phyloP scores from a whole-genome alignment of 2,113 vertebrate species.

The Cavia porcellus region DNA sequence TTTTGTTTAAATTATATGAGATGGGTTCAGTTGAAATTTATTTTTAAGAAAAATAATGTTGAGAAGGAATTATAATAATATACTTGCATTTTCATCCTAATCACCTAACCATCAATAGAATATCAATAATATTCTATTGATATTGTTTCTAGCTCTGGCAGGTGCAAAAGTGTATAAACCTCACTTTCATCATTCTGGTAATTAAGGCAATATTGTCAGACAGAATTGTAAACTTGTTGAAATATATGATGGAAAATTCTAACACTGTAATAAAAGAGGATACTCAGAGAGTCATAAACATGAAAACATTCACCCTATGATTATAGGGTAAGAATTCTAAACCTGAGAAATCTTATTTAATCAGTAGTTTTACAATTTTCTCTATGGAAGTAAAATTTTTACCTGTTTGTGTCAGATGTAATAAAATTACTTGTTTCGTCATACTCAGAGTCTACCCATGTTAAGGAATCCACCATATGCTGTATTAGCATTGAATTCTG shows the following conservation, averaged over 20 bases:
- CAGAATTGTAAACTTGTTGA: background rate
- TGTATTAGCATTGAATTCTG: background rate
- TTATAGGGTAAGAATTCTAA: background rate
- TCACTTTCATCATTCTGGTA: background rate
- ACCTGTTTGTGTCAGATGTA: background rate
- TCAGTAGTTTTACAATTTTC: background rate
- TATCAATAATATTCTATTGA: no score
- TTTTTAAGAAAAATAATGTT: background rate
- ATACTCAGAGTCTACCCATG: rapidly evolving
- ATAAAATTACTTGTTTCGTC: background rate
- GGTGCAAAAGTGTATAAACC: background rate
- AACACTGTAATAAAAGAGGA: constrained; percentile 26
- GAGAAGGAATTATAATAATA: background rate
- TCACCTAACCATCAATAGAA: no score
- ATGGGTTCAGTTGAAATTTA: background rate
- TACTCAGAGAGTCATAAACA: background rate
- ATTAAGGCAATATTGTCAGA: background rate
- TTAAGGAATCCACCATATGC: background rate
- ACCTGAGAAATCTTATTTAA: background rate
- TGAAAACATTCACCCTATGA: background rate
- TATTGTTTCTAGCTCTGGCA: background rate
- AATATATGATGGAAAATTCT: background rate
- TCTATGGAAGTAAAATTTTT: background rate
- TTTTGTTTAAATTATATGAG: background rate
- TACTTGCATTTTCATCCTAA: background rate